A percentile compares a stretch with the other conserved stretches of the same genome.
These are phyloP conservation scores for Heliconius melpomene DNA, from an alignment of 1,140 invertebrate species.

Conservation along the genomic window DNA sequence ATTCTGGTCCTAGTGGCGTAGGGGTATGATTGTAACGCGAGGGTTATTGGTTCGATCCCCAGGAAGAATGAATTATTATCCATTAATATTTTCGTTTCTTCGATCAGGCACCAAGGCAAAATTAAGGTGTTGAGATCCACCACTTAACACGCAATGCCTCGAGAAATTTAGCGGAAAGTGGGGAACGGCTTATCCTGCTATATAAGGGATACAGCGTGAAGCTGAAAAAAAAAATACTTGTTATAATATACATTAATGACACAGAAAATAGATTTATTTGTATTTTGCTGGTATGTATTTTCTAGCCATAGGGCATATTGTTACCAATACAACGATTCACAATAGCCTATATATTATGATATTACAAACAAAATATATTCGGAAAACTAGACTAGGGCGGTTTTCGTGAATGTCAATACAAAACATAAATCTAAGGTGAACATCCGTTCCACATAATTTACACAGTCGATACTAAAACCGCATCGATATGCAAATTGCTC, in stretches of 20 bases:
- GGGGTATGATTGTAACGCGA: too few species aligned
- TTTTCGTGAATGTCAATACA: constrained; percentile 24
- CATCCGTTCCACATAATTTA: constrained; percentile 26
- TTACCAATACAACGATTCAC: not conserved
- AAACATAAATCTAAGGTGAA: constrained; percentile 31
- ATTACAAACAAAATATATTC: constrained; percentile 16
- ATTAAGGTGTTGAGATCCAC: too few species aligned
- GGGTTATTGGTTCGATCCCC: too few species aligned
- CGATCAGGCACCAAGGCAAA: too few species aligned
- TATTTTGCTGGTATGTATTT: not conserved
- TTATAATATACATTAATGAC: not conserved
- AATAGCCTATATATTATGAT: not conserved
- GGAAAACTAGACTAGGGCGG: not conserved
- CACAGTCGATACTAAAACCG: constrained; percentile 10
- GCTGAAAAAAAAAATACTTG: too few species aligned
- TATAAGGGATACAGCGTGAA: too few species aligned
- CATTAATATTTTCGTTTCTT: too few species aligned
- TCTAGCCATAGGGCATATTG: not conserved
- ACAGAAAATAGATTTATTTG: not conserved
- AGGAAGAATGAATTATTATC: too few species aligned
- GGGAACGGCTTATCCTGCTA: too few species aligned
- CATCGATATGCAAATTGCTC: constrained; percentile 21
- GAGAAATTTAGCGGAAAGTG: too few species aligned
- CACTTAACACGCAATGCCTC: too few species aligned
- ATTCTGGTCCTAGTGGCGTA: not conserved